Conservation (phyloP, 2,113 vertebrate genomes). For the Sardina pilchardus region DNA sequence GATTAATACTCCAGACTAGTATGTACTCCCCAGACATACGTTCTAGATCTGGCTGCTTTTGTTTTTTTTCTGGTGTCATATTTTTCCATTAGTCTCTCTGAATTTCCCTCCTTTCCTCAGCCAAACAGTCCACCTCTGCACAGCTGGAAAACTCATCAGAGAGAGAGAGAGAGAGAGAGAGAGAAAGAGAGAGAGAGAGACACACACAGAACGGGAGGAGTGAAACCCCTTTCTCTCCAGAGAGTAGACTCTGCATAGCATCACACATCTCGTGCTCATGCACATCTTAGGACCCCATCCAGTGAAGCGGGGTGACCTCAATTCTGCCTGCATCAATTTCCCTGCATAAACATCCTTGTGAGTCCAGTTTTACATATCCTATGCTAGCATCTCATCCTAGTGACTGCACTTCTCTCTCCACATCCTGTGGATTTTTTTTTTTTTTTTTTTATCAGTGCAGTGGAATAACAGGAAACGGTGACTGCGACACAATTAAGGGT, state of each 20-base stretch:
- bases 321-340: neutral
- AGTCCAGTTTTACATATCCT: slow-evolving; percentile 27
- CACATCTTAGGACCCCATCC: neutral
- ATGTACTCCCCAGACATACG: slow-evolving; percentile 21
- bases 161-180: neutral
- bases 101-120: slow-evolving; percentile 31
- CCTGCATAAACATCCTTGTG: slow-evolving; percentile 35
- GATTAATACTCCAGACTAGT: slow-evolving; percentile 56
- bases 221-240: neutral
- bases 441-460: neutral
- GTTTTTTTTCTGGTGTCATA: slow-evolving; percentile 28
- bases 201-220: neutral
- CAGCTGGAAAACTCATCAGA: slow-evolving; percentile 70
- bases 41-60: slow-evolving; percentile 33
- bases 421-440: slow-evolving; percentile 2
- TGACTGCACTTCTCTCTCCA: slow-evolving; percentile 9
- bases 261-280: neutral
- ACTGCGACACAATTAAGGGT: neutral
- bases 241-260: neutral
- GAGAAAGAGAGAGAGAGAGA: neutral
- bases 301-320: neutral
- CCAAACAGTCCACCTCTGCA: slow-evolving; percentile 44
- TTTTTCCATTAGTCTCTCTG: slow-evolving; percentile 55
- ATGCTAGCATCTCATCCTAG: neutral
- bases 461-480: slow-evolving; percentile 8